Evolutionary conservation across 2,113 vertebrate species (phyloP).

Genomic region (Mustelus asterias): DNA sequence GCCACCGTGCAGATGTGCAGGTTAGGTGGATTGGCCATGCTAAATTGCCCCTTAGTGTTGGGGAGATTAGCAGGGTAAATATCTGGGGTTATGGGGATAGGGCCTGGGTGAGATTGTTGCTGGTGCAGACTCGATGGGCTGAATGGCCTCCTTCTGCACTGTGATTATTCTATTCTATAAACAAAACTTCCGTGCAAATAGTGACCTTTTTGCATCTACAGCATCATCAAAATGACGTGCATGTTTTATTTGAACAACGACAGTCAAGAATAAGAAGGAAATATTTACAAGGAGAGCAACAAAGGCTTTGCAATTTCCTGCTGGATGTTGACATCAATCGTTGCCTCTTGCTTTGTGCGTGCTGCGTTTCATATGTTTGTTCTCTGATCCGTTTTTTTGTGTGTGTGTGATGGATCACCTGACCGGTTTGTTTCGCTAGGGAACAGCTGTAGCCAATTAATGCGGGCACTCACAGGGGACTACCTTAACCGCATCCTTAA

Average conservation of each 20-base stretch:
- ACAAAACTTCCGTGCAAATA: background rate
- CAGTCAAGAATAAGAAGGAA: background rate
- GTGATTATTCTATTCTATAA: background rate
- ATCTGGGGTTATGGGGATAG: too few relatives aligned
- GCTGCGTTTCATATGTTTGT: background rate
- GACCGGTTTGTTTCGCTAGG: background rate
- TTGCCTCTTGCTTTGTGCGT: background rate
- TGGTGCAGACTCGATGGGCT: too few relatives aligned
- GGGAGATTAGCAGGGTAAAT: too few relatives aligned
- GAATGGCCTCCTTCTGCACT: too few relatives aligned
- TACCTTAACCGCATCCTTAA: background rate
- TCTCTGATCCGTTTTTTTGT: background rate
- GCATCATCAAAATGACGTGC: background rate
- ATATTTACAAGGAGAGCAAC: background rate
- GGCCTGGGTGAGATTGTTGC: too few relatives aligned
- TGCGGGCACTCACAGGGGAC: background rate
- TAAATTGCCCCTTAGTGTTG: too few relatives aligned
- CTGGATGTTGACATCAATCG: background rate
- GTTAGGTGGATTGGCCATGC: too few relatives aligned
- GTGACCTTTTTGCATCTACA: background rate
- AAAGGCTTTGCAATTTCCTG: conserved; percentile 30
- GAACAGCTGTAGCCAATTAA: conserved; percentile 18
- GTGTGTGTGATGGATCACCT: background rate
- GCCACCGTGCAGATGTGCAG: too few relatives aligned
- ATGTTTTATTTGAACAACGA: background rate